Base-by-base conservation (phyloP, 2,888 invertebrate species). In the Apocheima hispidaria region DNA sequence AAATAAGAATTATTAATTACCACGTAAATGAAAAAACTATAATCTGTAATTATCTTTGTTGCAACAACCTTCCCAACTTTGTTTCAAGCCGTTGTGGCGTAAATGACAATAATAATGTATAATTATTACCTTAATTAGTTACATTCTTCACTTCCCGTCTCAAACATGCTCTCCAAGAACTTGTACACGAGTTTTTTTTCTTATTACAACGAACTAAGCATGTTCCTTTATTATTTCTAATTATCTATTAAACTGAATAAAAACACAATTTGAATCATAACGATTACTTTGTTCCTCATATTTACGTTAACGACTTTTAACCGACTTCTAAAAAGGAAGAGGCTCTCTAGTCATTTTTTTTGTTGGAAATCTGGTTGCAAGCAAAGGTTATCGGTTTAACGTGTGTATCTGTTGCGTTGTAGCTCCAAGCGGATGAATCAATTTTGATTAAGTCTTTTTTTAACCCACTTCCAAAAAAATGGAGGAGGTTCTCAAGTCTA, bases 131-230 rank as follows among this genome's bases (percentile, higher is more conserved):
- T 28, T 85, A 87, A 88, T 87, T 83, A 85, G 75, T 71, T 77
- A 81, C 74, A 84, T 85, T 82, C 81, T 82, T 83, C 78, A 77
- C 86, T 87, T 87, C 88, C 87, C 81, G 73, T 70, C 66, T 64
- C 56, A 63, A 59, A 66, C 63, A 68, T 69, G 58, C 67, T 73
- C 48, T 61, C 51, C 36, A 12, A 55, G 64, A 63, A 52, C 23
- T 36, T 35, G 14, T 10, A 16, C 50, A 26, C 6, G 33, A 14
- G n/a, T 33, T 35, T 35, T 33, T n/a, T 14, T 26, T 9, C n/a
- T 28, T 28, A 23, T 26, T 21, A 1, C n/a, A 48, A 35, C 6
- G 3, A 18, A 38, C 1, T 40, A 35, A 20, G 2, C 10, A 5
- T 38, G 10, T 16, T 26, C 1, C 16, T 6, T 35, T 21, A 2